Evolutionary conservation across 2,113 vertebrate genomes (phyloP).

Genomic region (Vidua chalybeata): DNA sequence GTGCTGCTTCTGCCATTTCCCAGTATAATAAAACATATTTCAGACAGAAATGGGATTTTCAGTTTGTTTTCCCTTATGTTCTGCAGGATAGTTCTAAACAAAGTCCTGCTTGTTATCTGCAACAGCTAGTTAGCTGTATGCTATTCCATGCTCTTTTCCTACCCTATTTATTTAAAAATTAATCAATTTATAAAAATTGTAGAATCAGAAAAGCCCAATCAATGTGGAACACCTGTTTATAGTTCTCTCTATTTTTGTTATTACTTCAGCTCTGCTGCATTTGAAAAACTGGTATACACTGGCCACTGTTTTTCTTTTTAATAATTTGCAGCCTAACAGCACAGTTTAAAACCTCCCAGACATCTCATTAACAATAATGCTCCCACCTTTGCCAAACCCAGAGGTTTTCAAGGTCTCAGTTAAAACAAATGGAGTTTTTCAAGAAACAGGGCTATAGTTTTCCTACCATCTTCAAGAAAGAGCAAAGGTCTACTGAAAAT

Average conservation of each 20-base stretch:
- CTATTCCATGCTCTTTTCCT: background rate
- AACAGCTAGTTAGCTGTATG: background rate
- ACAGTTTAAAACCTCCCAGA: constrained; percentile 5
- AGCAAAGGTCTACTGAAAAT: background rate
- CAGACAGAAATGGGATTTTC: background rate
- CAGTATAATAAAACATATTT: background rate
- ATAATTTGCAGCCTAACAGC: background rate
- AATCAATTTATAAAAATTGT: background rate
- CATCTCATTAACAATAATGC: background rate
- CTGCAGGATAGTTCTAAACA: background rate
- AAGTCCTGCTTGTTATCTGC: background rate
- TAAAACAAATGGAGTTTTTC: background rate
- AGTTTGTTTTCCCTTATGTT: background rate
- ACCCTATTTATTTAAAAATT: background rate
- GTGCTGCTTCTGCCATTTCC: background rate
- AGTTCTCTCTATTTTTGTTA: background rate
- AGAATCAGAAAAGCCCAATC: background rate
- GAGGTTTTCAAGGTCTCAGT: background rate
- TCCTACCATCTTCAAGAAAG: background rate
- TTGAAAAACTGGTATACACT: background rate
- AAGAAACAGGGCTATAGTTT: background rate
- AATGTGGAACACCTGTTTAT: background rate
- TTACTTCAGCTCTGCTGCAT: background rate
- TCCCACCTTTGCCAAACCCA: background rate
- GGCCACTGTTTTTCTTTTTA: background rate